Percentiles rank a stretch among this genome's conserved stretches.
Conservation (phyloP, 1,140 invertebrate genomes). For the Metaphire vulgaris region DNA sequence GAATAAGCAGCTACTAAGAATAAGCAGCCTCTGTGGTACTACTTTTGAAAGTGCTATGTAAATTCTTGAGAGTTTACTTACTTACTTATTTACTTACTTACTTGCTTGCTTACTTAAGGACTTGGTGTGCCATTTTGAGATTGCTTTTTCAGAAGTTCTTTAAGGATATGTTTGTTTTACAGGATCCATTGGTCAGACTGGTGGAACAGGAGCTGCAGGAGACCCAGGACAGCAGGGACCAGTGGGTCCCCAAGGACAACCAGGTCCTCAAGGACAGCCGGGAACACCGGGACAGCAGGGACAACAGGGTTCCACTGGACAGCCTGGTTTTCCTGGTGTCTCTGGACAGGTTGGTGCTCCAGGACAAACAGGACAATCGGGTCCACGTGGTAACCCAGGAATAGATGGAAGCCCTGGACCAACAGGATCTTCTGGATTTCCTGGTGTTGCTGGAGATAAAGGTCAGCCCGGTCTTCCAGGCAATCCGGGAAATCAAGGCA, state of each 20-base stretch:
- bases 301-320: background rate
- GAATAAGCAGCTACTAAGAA: no score
- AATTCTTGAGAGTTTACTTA: no score
- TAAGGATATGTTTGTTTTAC: background rate
- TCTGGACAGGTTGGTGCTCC: background rate
- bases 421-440: background rate
- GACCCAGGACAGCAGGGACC: background rate
- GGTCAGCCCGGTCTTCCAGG: constrained; percentile 8
- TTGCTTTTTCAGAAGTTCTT: no score
- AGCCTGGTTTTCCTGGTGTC: constrained; percentile 4
- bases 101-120: no score
- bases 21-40: no score
- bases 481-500: background rate
- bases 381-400: background rate
- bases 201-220: background rate
- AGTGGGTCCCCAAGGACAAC: background rate
- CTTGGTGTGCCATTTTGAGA: no score
- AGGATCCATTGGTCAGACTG: background rate
- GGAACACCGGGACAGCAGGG: constrained; percentile 1
- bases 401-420: background rate
- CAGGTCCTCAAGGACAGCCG: background rate
- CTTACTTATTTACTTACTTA: no score
- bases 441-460: background rate
- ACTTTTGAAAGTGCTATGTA: no score
- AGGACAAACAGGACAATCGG: background rate